A percentile compares a stretch with the other conserved stretches of the same genome.
phyloP scores from a whole-genome alignment of 2,888 invertebrate species.

The Brenthis ino region DNA sequence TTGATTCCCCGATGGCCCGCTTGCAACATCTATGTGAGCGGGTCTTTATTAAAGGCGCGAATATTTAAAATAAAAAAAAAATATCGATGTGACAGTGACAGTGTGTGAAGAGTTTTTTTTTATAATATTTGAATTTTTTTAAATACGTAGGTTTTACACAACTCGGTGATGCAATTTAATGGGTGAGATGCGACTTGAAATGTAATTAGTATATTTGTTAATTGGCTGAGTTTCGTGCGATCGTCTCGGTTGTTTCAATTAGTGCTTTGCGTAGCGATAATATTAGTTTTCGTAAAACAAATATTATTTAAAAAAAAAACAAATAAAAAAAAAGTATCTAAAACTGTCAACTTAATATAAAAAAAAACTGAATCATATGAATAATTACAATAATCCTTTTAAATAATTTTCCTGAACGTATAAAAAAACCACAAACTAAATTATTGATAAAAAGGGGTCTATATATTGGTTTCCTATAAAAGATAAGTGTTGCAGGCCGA shows the following conservation, averaged over 20 bases:
- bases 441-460: constrained; percentile 33
- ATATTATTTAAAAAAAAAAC: no score
- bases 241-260: no score
- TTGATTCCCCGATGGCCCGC: constrained; percentile 77
- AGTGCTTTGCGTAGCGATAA: no score
- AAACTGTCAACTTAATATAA: no score
- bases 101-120: constrained; percentile 44
- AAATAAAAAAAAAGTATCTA: no score
- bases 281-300: no score
- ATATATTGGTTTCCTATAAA: constrained; percentile 58
- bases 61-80: constrained; percentile 56
- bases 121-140: constrained; percentile 43
- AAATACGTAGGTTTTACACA: constrained; percentile 43
- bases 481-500: constrained; percentile 30
- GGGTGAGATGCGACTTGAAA: constrained; percentile 38
- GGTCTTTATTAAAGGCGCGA: constrained; percentile 75
- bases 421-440: constrained; percentile 38
- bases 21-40: constrained; percentile 78
- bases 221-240: no score
- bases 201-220: constrained; percentile 12
- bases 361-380: no score
- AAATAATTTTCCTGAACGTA: constrained; percentile 25
- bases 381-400: not conserved
- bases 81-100: constrained; percentile 44
- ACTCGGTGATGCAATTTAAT: constrained; percentile 47